These are phyloP conservation scores for Biston stratarius DNA, from an alignment of 2,888 invertebrate species.

Conservation along the genomic window DNA sequence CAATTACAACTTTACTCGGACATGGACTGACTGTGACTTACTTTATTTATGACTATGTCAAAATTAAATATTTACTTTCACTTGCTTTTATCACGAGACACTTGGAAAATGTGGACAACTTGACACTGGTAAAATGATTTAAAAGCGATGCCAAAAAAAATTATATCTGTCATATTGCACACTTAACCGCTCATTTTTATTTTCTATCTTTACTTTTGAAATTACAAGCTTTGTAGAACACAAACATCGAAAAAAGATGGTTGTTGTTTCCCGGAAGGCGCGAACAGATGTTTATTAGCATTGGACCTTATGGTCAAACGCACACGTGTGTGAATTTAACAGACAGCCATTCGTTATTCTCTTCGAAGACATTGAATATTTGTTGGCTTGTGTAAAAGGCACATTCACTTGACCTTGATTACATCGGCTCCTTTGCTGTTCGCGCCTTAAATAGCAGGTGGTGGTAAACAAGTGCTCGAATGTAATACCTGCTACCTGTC, in stretches of 20 bases:
- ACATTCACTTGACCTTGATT: conserved; percentile 26
- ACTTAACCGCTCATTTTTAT: too few species aligned
- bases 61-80: too few species aligned
- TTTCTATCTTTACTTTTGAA: too few species aligned
- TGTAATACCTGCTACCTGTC: neutral
- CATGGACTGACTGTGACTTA: too few species aligned
- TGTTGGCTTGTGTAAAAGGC: neutral
- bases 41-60: too few species aligned
- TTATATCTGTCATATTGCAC: too few species aligned
- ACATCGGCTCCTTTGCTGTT: conserved; percentile 1
- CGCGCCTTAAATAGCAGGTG: conserved; percentile 7
- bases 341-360: neutral
- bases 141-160: too few species aligned
- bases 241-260: neutral
- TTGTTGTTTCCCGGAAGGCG: conserved; percentile 27
- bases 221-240: neutral
- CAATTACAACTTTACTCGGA: too few species aligned
- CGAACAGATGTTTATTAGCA: conserved; percentile 26
- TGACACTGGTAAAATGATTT: too few species aligned
- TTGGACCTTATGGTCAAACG: conserved; percentile 1
- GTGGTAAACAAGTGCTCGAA: neutral
- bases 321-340: conserved; percentile 18
- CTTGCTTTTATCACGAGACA: too few species aligned
- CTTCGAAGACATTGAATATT: conserved; percentile 9
- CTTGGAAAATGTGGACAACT: too few species aligned